phyloP scores from a whole-genome alignment of 1,140 invertebrate genomes.

The Mya arenaria region DNA sequence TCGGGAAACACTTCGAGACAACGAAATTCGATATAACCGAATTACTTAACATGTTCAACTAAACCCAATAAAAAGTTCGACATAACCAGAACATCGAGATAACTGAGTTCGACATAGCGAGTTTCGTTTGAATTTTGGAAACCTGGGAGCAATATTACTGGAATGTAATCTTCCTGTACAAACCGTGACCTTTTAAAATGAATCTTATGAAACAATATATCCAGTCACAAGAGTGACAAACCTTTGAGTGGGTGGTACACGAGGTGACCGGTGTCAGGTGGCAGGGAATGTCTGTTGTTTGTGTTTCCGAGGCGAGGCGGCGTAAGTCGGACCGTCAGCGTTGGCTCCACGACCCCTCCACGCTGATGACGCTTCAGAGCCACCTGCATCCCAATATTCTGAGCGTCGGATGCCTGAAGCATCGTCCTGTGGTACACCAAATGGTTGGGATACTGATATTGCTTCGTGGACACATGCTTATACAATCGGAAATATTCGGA shows the following conservation, averaged over 20 bases:
- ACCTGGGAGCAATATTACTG: too few relatives aligned
- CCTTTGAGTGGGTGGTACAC: slow-evolving; percentile 50
- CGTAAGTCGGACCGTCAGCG: background rate
- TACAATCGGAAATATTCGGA: too few relatives aligned
- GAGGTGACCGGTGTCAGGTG: background rate
- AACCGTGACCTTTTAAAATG: too few relatives aligned
- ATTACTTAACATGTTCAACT: background rate
- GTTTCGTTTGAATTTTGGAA: background rate
- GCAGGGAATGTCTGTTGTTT: slow-evolving; percentile 49
- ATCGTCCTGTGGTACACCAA: slow-evolving; percentile 11
- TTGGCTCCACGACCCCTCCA: background rate
- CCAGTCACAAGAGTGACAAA: too few relatives aligned
- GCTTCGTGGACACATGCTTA: too few relatives aligned
- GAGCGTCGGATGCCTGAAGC: slow-evolving; percentile 49
- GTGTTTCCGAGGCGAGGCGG: background rate
- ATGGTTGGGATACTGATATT: too few relatives aligned
- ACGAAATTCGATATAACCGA: background rate
- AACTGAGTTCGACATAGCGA: too few relatives aligned
- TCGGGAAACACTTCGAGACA: background rate
- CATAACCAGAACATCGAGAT: background rate
- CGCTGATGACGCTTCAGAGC: slow-evolving; percentile 42
- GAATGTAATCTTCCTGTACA: background rate
- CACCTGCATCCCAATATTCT: slow-evolving; percentile 49
- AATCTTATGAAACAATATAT: too few relatives aligned
- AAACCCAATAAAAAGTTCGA: background rate